Evolutionary conservation across 2,888 invertebrate genomes (phyloP), one percentile per base, ranked within the genome.

Genomic region (Nudaria mundana): DNA sequence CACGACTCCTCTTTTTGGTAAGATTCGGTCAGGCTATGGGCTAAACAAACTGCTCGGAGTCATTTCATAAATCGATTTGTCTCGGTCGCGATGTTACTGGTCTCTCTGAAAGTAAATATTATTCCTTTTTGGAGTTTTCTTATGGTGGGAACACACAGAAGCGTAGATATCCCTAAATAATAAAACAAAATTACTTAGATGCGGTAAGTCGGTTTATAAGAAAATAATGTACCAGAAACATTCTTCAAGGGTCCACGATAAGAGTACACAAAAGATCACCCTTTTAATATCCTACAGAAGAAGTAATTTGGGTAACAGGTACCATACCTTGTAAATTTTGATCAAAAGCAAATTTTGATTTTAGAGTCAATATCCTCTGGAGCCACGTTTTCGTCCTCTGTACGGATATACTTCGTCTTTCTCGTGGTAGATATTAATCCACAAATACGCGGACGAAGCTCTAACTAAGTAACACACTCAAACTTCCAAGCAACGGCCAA

Each of bases 11-110:
- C 83, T 79, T 87, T 87, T 87, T 88, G 74, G 76, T 18, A 50
- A 61, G 78, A 68, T 77, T 74, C 75, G 81, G 74, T 75, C 65
- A 70, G 76, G 71, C 67, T 70, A 48, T 55, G 73, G 55, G 66
- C 72, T 87, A 86, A 87, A 84, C 83, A 85, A 87, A 87, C 83
- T 76, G 66, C 63, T 70, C 74, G 66, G 68, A 65, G 66, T 68
- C 61, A 66, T 68, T 63, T 63, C 52, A 51, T 63, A 66, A 84
- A 87, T 87, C 86, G 71, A 87, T 88, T 85, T 70, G 86, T 76
- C 53, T 64, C 80, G 68, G 62, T 45, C 55, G 47, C 57, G 45
- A 62, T 54, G 42, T 40, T 55, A 52, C 53, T 52, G 36, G 49
- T 50, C 42, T n/a, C n/a, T n/a, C n/a, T 48, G 52, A 44, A 54